Base-by-base conservation (phyloP, 2,113 vertebrate genomes). In the Hemibagrus wyckioides region DNA sequence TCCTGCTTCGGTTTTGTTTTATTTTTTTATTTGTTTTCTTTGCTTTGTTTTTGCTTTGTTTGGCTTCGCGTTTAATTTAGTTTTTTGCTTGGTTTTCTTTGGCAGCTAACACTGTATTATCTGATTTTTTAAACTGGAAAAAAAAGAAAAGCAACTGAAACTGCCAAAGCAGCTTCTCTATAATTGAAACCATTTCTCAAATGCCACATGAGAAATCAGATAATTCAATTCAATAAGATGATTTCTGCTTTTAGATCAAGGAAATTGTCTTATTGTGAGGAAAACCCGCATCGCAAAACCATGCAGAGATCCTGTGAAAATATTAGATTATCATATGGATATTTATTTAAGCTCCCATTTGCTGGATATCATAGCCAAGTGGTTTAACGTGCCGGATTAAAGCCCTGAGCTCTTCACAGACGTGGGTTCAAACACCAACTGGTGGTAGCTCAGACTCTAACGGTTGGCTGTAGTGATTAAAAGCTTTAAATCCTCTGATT, bases 391-490 rank as follows among this genome's bases (percentile, higher is more conserved):
- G 52, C 50, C 6, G 79, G 79, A 80, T 80, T 57, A 56, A 23
- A 33, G 79, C 21, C 13, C 52, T 39, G 52, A 56, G 36, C 79
- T 56, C 52, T 57, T 54, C 76, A 30, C 76, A 79, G 48, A 79
- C 14, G n/a, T 54, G 52, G 30, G 52, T 57, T 57, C 33, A 80
- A 39, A 56, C 79, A 80, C 79, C 79, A 80, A 80, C 25, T 80
- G 79, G 41, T 80, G 54, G 9, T 25, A 13, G 8, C 52, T 36
- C 19, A 79, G 28, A 33, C 28, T 77, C 71, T 15, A 54, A 54
- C 76, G 19, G 50, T 30, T 54, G 44, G 48, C 48, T 33, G 76
- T 21, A 19, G 15, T 30, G 76, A 79, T 79, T 52, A 79, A 79
- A 79, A 79, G 48, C n/a, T 52, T 54, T 30, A 80, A 80, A 23